phyloP scores from a whole-genome alignment of 1,140 invertebrate species.

The Ruditapes philippinarum region DNA sequence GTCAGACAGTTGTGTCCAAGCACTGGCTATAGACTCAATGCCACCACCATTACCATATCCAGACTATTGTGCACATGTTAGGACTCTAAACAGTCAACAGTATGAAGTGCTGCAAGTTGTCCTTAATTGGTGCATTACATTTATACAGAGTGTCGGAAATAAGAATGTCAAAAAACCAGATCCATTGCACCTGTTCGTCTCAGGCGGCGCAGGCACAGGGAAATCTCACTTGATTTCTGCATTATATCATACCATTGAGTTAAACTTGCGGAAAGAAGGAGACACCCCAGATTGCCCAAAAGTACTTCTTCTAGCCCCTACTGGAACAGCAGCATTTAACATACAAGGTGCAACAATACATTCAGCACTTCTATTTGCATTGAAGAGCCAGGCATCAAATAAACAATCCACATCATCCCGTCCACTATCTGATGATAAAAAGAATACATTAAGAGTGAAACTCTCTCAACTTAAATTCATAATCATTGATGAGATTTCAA shows the following conservation, averaged over 20 bases:
- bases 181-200: conserved; percentile 68
- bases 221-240: conserved; percentile 66
- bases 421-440: conserved; percentile 22
- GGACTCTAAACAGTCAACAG: too few species aligned
- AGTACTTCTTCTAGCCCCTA: conserved; percentile 58
- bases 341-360: conserved; percentile 66
- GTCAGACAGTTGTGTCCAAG: background rate
- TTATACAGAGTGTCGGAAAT: background rate
- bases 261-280: conserved; percentile 28
- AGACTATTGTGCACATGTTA: too few species aligned
- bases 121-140: background rate
- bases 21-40: background rate
- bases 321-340: conserved; percentile 68
- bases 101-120: too few species aligned
- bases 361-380: conserved; percentile 19
- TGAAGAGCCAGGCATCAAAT: too few species aligned
- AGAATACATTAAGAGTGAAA: conserved; percentile 20
- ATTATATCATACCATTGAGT: conserved; percentile 51
- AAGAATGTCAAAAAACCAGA: conserved; percentile 51
- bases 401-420: conserved; percentile 30
- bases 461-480: conserved; percentile 34
- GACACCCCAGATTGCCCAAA: conserved; percentile 57
- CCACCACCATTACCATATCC: too few species aligned
- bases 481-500: conserved; percentile 72
- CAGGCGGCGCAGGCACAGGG: conserved; percentile 71